Evolutionary conservation across 1,140 invertebrate species (phyloP), one percentile per base, ranked within the genome.

Genomic region (Drosophila navojoa): DNA sequence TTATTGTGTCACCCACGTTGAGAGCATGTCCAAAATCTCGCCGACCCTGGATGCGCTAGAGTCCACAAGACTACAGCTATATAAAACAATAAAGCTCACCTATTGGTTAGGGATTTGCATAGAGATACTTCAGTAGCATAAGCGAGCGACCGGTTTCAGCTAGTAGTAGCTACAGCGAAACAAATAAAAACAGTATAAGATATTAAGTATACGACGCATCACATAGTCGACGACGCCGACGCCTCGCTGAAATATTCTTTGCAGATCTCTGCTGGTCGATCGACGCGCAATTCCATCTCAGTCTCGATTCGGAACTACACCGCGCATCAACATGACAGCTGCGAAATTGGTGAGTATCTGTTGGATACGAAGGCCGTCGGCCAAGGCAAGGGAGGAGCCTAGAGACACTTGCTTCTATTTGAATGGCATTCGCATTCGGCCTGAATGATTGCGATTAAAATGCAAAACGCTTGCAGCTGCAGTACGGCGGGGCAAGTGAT

Each of bases 301-400:
- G 90, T 91, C 73, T 85, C 77, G 74, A 42, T 91, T 73, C 64
- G 68, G 69, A 89, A 85, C 77, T 91, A 71, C 79, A 85, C 47
- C 71, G 47, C 66, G 79, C 82, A 81, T 79, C 79, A 91, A 67
- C 76, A 91, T 91, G 90, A 76, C 76, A 58, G 80, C 90, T 57
- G 76, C 86, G 27, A 91, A 91, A 76, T 77, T 91, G 90, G 90
- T 91, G 58, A 87, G 90, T 76, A 54, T n/a, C 16, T 58, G 42
- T 57, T n/a, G 13, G 29, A 11, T 10, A 1, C 13, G 29, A 40
- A 49, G 15, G 25, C 49, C 29, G 16, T 47, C 19, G 52, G 25
- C 25, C 15, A 38, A 47, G 60, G 35, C 52, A 40, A 16, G 44
- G 64, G 40, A 58, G 54, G 38, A 47, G 53, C 49, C 35, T 27